These are phyloP conservation scores for Apis cerana DNA, from an alignment of 1,140 invertebrate species.

Conservation along the genomic window DNA sequence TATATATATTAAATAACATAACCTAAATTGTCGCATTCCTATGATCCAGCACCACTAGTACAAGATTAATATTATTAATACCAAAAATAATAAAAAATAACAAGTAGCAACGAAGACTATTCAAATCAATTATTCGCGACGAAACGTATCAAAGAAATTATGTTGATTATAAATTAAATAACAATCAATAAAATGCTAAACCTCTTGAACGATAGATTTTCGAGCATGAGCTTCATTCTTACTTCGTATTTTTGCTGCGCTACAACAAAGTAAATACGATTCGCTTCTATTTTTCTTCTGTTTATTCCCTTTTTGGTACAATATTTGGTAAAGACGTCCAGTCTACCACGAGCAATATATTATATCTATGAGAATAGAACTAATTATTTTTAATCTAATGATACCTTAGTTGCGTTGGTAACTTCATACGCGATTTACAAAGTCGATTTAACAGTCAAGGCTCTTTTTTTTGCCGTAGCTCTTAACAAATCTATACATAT, in stretches of 20 bases:
- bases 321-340: slow-evolving; percentile 43
- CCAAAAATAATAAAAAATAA: neutral
- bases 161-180: slow-evolving; percentile 50
- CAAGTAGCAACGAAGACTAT: neutral
- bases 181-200: slow-evolving; percentile 20
- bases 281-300: neutral
- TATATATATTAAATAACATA: neutral
- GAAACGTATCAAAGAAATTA: slow-evolving; percentile 25
- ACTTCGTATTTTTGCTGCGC: slow-evolving; percentile 47
- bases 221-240: slow-evolving; percentile 1
- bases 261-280: slow-evolving; percentile 51
- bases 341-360: slow-evolving; percentile 52
- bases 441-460: slow-evolving; percentile 34
- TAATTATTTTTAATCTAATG: slow-evolving; percentile 63
- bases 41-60: neutral
- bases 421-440: slow-evolving; percentile 39
- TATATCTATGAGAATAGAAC: slow-evolving; percentile 55
- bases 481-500: slow-evolving; percentile 24
- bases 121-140: slow-evolving; percentile 5
- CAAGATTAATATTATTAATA: neutral
- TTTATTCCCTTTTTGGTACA: slow-evolving; percentile 21
- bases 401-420: slow-evolving; percentile 54
- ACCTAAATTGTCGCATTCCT: neutral
- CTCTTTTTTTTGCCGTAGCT: slow-evolving; percentile 17
- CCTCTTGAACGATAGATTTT: slow-evolving; percentile 15